Base-by-base conservation (phyloP, 2,888 invertebrate species). In the Heliconius aoede region DNA sequence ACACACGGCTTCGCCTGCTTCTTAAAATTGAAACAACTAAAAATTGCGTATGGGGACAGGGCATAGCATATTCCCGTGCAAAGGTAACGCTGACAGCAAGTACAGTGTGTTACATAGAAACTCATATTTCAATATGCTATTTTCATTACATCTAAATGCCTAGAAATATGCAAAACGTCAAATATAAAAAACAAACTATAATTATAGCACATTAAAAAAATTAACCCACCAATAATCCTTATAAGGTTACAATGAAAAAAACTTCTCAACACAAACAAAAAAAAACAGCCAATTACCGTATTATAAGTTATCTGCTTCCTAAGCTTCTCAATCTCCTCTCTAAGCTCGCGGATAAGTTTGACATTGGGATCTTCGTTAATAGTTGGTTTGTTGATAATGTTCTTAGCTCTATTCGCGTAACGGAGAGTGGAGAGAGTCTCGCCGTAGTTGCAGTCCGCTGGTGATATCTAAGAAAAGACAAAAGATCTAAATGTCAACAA, bases 331-430 rank as follows among this genome's bases (percentile, higher is more conserved):
- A 98, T 98, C 94, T 98, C 98, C 85, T 97, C 97, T 30, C 98
- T 93, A 46, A 98, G 95, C 85, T 98, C 98, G 61, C 97, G 94
- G 85, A 98, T 98, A 65, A 98, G 95, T 90, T 97, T 97, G 72
- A 98, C 98, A 91, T 98, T 98, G 28, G 97, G 96, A 91, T 98
- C 98, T 89, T 98, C 98, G 89, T 98, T 98, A 85, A 98, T 97
- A 58, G 97, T 98, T 0, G 98, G 98, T 87, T 98, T 98, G 90
- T 98, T 98, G 88, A 98, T 97, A 82, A 98, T 98, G 88, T 98
- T 98, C 93, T 98, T 98, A 32, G 98, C 98, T 80, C 98, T 95
- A 91, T 98, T 98, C 4, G 98, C 98, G 91, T 98, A 98, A 13
- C 98, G 95, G 72, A 98, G 91, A 0, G 98, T 98, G 74, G 97